Evolutionary conservation across 1,140 invertebrate species (phyloP).

Genomic region (Homarus americanus): DNA sequence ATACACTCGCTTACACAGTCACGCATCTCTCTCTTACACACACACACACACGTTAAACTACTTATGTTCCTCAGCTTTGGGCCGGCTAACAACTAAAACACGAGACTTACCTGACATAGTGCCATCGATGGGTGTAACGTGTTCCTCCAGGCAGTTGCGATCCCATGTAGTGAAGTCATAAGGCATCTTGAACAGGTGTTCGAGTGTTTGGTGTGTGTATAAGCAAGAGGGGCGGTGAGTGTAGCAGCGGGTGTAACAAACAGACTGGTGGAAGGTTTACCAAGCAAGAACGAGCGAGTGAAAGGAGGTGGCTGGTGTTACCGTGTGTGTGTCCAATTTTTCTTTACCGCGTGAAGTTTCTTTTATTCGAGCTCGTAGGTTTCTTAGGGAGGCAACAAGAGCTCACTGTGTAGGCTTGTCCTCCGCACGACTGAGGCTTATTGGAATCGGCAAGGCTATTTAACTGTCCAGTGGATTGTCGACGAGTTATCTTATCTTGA

Average conservation of each 20-base stretch:
- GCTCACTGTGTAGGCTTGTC: not conserved
- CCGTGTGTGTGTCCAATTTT: too few relatives aligned
- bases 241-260: not conserved
- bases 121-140: constrained; percentile 4
- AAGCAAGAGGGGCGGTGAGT: not conserved
- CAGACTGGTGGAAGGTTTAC: too few relatives aligned
- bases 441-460: not conserved
- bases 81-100: not conserved
- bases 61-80: not conserved
- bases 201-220: not conserved
- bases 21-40: not conserved
- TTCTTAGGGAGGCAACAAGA: too few relatives aligned
- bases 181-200: constrained; percentile 15
- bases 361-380: too few relatives aligned
- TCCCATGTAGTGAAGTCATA: constrained; percentile 35
- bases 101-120: constrained; percentile 3
- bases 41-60: not conserved
- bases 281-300: too few relatives aligned
- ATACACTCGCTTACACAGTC: not conserved
- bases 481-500: not conserved
- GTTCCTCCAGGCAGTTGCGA: constrained; percentile 27
- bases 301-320: too few relatives aligned
- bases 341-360: too few relatives aligned
- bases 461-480: not conserved
- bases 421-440: not conserved